phyloP scores from a whole-genome alignment of 2,888 invertebrate species.

The Ectemnius continuus region DNA sequence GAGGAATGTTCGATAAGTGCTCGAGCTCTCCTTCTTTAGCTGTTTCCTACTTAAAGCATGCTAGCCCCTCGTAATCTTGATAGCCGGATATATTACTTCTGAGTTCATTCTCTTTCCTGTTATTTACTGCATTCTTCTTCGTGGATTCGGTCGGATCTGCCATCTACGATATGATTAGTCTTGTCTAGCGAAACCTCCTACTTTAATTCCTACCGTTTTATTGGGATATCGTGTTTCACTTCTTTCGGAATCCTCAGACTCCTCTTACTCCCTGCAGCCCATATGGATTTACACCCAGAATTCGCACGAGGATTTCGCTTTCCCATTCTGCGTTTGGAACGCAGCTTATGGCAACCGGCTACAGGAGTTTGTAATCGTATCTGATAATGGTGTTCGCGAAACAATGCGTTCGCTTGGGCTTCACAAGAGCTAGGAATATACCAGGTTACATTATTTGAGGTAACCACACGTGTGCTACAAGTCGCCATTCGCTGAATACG shows the following conservation, averaged over 20 bases:
- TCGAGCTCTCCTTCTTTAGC: background rate
- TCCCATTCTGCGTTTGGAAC: conserved; percentile 52
- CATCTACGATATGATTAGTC: conserved; percentile 10
- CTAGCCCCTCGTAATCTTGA: background rate
- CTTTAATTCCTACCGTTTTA: conserved; percentile 47
- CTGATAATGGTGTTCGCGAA: too few relatives aligned
- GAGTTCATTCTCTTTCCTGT: background rate
- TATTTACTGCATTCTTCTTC: conserved; percentile 11
- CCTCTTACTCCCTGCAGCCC: conserved; percentile 26
- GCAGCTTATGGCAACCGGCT: conserved; percentile 22
- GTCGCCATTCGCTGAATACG: too few relatives aligned
- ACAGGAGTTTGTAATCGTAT: background rate
- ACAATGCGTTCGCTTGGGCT: too few relatives aligned
- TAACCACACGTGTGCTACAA: too few relatives aligned
- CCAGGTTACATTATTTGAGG: too few relatives aligned
- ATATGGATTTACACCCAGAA: conserved; percentile 64
- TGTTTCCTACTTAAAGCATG: background rate
- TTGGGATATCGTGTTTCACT: conserved; percentile 51
- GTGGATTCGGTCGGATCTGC: background rate
- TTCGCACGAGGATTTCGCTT: conserved; percentile 71
- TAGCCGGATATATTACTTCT: background rate
- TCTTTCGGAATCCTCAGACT: conserved; percentile 40
- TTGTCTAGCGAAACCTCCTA: conserved; percentile 24
- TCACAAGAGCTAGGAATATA: too few relatives aligned
- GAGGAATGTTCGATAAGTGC: conserved; percentile 4